These are phyloP conservation scores for Isoperla grammatica DNA, from an alignment of 2,888 invertebrate species.

Conservation along the genomic window DNA sequence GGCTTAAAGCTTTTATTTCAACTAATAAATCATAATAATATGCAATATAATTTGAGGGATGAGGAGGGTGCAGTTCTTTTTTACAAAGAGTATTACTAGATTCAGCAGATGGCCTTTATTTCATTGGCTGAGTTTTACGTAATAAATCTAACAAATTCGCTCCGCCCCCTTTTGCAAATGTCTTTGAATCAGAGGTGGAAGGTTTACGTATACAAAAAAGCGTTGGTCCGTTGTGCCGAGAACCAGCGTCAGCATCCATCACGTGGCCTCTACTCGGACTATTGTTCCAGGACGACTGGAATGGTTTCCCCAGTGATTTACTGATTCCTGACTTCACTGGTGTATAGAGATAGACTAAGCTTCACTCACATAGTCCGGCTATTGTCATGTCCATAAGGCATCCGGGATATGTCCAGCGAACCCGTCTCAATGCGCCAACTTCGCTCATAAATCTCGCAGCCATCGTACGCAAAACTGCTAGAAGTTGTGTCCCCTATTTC, in stretches of 20 bases:
- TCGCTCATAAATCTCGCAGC: slow-evolving; percentile 11
- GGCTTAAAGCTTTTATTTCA: slow-evolving; percentile 40
- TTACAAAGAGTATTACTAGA: slow-evolving; percentile 19
- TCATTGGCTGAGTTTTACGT: slow-evolving; percentile 32
- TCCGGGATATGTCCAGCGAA: slow-evolving; percentile 13
- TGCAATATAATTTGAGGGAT: slow-evolving; percentile 45
- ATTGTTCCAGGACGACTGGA: slow-evolving; percentile 30
- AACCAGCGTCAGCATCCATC: slow-evolving; percentile 28
- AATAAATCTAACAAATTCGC: slow-evolving; percentile 30
- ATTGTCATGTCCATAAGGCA: slow-evolving; percentile 18
- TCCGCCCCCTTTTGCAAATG: slow-evolving; percentile 28
- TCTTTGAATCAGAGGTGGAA: slow-evolving; percentile 27
- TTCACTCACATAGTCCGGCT: slow-evolving; percentile 21
- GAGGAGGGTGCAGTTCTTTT: slow-evolving; percentile 17
- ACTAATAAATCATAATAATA: slow-evolving; percentile 48
- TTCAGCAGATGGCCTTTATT: slow-evolving; percentile 48
- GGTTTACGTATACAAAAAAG: slow-evolving; percentile 22
- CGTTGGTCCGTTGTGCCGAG: slow-evolving; percentile 4
- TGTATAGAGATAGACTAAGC: slow-evolving; percentile 12
- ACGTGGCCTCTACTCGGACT: slow-evolving; percentile 13
- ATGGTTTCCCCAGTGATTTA: slow-evolving; percentile 28
- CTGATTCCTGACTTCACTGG: slow-evolving; percentile 23
- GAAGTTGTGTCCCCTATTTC: slow-evolving; percentile 14
- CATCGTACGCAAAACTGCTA: slow-evolving; percentile 16
- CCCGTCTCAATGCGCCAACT: slow-evolving; percentile 7